phyloP scores from a whole-genome alignment of 2,888 invertebrate species.

The Thyatira batis region DNA sequence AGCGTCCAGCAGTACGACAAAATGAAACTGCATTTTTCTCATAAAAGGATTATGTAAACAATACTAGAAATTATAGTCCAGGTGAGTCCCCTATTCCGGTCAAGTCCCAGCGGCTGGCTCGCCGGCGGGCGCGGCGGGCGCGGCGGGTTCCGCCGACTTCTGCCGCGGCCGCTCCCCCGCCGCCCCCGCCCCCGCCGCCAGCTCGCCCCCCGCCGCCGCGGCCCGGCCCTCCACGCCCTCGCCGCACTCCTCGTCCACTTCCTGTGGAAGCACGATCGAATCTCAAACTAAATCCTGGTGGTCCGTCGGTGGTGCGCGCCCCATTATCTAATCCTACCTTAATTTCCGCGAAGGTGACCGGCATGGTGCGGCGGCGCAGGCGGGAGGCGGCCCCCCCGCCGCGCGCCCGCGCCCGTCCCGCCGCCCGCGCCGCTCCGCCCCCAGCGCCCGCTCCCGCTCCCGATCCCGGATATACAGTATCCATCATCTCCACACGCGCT shows the following conservation, averaged over 20 bases:
- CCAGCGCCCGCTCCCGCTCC: neutral
- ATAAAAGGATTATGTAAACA: too few relatives aligned
- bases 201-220: conserved; percentile 8
- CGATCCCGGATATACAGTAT: too few relatives aligned
- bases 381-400: conserved; percentile 46
- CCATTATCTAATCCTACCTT: conserved; percentile 80
- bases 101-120: conserved; percentile 27
- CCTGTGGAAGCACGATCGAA: conserved; percentile 60
- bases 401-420: conserved; percentile 79
- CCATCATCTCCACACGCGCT: conserved; percentile 62
- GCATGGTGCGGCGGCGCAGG: conserved; percentile 85
- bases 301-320: neutral
- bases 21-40: too few relatives aligned
- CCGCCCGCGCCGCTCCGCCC: conserved; percentile 85
- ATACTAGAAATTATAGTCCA: neutral
- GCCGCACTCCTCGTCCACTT: conserved; percentile 85
- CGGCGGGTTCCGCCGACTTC: conserved; percentile 17
- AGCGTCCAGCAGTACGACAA: too few relatives aligned
- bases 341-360: conserved; percentile 90
- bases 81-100: neutral
- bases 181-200: conserved; percentile 19
- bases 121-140: conserved; percentile 34
- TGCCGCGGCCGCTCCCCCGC: conserved; percentile 56
- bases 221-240: conserved; percentile 69
- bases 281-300: neutral